Conservation (phyloP, 2,797 vertebrate genomes). For the Ibycter americanus region DNA sequence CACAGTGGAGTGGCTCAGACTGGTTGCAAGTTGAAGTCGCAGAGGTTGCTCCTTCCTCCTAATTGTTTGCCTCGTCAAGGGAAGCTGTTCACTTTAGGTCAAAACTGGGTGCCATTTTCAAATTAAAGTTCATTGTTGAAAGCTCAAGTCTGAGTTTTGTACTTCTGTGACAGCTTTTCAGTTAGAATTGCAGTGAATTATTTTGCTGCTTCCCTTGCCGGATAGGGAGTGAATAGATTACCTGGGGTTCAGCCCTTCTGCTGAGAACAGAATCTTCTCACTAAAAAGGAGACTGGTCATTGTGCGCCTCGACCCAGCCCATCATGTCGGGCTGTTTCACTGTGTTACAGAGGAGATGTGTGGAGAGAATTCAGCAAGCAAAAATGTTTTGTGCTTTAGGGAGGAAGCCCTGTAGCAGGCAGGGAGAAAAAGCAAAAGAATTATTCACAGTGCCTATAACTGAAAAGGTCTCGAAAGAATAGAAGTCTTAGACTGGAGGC, state of each 20-base stretch:
- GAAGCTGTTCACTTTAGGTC: background rate
- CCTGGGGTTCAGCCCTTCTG: slow-evolving; percentile 11
- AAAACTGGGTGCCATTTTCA: slow-evolving; percentile 19
- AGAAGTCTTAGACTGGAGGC: slow-evolving; percentile 22
- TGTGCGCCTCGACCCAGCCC: background rate
- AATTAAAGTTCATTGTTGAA: slow-evolving; percentile 42
- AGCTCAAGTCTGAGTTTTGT: background rate
- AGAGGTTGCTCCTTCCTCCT: background rate
- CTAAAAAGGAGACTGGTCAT: slow-evolving; percentile 8
- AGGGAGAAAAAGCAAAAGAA: background rate
- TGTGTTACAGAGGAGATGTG: background rate
- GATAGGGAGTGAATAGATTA: slow-evolving; percentile 45
- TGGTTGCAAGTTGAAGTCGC: background rate
- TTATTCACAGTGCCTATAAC: slow-evolving; percentile 42
- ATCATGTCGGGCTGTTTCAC: background rate
- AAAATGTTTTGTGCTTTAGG: slow-evolving; percentile 28
- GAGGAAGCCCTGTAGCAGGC: slow-evolving; percentile 10
- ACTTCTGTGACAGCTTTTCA: slow-evolving; percentile 20
- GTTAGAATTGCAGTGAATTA: background rate
- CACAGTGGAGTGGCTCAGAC: accelerated
- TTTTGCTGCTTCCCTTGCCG: background rate
- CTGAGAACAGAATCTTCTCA: background rate
- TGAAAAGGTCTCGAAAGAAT: slow-evolving; percentile 40
- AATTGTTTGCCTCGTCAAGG: background rate
- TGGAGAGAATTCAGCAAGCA: slow-evolving; percentile 2